Evolutionary conservation across 2,113 vertebrate species (phyloP).

Genomic region (Panthera uncia): DNA sequence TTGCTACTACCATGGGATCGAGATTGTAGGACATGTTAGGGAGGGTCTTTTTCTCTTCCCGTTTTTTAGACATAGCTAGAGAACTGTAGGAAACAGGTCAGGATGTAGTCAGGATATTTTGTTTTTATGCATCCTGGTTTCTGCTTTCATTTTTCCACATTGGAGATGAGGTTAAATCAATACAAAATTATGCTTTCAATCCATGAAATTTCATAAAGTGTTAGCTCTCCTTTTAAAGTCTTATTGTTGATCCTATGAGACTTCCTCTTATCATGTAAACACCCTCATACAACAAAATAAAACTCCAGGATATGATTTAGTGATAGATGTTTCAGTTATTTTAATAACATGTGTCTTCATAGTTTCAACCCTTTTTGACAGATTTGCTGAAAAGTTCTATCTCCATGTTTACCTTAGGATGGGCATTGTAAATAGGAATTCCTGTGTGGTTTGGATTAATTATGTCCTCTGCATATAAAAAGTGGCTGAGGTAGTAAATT

Average conservation of each 20-base stretch:
- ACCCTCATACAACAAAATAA: neutral
- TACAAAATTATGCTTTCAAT: constrained; percentile 33
- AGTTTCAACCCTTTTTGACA: constrained; percentile 25
- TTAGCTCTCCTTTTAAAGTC: constrained; percentile 24
- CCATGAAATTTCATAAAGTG: neutral
- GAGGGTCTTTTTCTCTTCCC: constrained; percentile 54
- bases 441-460: neutral
- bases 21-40: constrained; percentile 23
- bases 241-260: neutral
- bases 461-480: constrained; percentile 16
- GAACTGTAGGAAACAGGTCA: constrained; percentile 43
- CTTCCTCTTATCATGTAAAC: neutral
- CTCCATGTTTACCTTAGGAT: neutral
- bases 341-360: constrained; percentile 1
- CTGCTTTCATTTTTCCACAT: constrained; percentile 35
- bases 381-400: neutral
- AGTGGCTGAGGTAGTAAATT: constrained; percentile 19
- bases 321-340: constrained; percentile 13
- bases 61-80: constrained; percentile 46
- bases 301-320: constrained; percentile 35
- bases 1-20: neutral
- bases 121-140: constrained; percentile 58
- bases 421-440: constrained; percentile 20
- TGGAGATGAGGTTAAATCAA: constrained; percentile 10
- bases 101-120: constrained; percentile 59